phyloP scores from a whole-genome alignment of 2,888 invertebrate genomes.

The Acrobasis repandana region DNA sequence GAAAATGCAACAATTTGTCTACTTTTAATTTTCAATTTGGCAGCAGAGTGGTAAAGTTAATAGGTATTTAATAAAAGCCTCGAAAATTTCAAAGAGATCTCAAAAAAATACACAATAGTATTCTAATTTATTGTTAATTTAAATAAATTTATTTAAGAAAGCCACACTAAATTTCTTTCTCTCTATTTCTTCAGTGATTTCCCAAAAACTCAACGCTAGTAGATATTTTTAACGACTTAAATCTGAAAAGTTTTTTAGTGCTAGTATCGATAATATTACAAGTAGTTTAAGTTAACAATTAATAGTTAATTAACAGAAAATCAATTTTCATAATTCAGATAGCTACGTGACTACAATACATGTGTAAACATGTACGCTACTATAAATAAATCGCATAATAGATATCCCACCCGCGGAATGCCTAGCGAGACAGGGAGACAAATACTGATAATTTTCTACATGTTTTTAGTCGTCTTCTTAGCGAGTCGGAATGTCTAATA shows the following conservation, averaged over 20 bases:
- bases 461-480: too few species aligned
- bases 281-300: not conserved
- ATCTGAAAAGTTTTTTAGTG: too few species aligned
- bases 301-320: not conserved
- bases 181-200: slow-evolving; percentile 2
- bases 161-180: not conserved
- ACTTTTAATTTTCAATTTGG: slow-evolving; percentile 26
- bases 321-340: not conserved
- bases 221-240: not conserved
- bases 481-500: too few species aligned
- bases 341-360: not conserved
- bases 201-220: not conserved
- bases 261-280: too few species aligned
- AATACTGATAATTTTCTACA: too few species aligned
- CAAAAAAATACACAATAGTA: not conserved
- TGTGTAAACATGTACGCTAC: too few species aligned
- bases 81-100: slow-evolving; percentile 24
- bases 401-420: too few species aligned
- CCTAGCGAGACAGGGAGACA: too few species aligned
- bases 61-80: slow-evolving; percentile 23
- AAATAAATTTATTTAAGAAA: not conserved
- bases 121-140: not conserved
- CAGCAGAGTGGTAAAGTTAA: slow-evolving; percentile 24
- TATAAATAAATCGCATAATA: too few species aligned
- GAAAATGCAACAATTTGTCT: not conserved